Conservation (phyloP, 2,888 invertebrate species). For the Helicoverpa assulta region DNA sequence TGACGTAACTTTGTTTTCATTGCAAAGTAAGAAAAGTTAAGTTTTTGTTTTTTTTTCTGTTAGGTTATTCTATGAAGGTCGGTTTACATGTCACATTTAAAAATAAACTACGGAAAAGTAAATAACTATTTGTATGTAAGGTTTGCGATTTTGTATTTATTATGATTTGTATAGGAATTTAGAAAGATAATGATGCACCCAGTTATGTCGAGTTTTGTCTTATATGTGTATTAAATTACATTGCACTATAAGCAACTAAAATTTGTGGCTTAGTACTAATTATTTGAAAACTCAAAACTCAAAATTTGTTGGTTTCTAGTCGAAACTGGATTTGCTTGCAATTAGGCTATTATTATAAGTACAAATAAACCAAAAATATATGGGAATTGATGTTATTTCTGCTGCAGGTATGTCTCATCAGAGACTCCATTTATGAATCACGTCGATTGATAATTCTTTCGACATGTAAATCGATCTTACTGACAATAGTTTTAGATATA, state of each 20-base stretch:
- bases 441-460: background rate
- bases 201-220: background rate
- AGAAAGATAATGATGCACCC: constrained; percentile 13
- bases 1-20: constrained; percentile 46
- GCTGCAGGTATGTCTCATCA: too few species aligned
- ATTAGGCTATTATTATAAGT: too few species aligned
- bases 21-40: constrained; percentile 60
- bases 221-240: background rate
- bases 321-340: background rate
- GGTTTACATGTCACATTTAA: constrained; percentile 39
- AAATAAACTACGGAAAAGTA: constrained; percentile 21
- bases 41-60: constrained; percentile 49
- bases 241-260: background rate
- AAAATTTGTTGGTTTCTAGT: background rate
- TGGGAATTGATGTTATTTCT: too few species aligned
- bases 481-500: constrained; percentile 32
- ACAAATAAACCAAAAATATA: too few species aligned
- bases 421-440: too few species aligned
- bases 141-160: constrained; percentile 35
- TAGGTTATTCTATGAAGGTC: constrained; percentile 39
- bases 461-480: constrained; percentile 45
- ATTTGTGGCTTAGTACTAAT: background rate
- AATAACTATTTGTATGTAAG: constrained; percentile 30
- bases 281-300: background rate
- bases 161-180: constrained; percentile 18